Evolutionary conservation across 2,797 vertebrate genomes (phyloP).

Genomic region (Hylomyscus alleni): DNA sequence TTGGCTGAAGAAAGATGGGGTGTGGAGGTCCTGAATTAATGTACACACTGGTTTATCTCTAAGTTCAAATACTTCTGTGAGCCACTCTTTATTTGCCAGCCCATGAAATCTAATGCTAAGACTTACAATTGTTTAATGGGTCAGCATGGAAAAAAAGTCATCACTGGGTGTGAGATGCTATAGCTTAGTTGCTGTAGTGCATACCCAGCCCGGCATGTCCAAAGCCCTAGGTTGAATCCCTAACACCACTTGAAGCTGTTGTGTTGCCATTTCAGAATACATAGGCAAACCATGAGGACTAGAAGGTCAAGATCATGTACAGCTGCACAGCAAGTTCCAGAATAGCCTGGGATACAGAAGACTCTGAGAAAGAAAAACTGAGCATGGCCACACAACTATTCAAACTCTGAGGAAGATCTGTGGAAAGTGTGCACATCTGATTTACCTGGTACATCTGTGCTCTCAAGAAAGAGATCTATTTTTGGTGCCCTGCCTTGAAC

Average conservation of each 20-base stretch:
- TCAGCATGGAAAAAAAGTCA: background rate
- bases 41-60: background rate
- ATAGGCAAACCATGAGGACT: background rate
- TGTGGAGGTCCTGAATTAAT: background rate
- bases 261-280: background rate
- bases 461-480: slow-evolving; percentile 13
- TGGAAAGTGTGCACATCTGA: background rate
- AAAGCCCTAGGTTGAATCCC: background rate
- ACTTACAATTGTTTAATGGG: background rate
- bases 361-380: background rate
- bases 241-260: background rate
- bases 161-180: too few species aligned
- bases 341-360: background rate
- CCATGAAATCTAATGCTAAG: background rate
- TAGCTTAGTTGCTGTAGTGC: background rate
- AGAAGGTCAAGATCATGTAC: background rate
- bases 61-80: background rate
- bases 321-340: background rate
- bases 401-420: background rate
- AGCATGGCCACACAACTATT: too few species aligned
- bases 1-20: background rate
- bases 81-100: background rate
- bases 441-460: background rate
- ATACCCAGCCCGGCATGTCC: background rate
- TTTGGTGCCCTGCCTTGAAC: slow-evolving; percentile 2